phyloP scores from a whole-genome alignment of 2,797 vertebrate genomes.

The Myripristis jacobus region DNA sequence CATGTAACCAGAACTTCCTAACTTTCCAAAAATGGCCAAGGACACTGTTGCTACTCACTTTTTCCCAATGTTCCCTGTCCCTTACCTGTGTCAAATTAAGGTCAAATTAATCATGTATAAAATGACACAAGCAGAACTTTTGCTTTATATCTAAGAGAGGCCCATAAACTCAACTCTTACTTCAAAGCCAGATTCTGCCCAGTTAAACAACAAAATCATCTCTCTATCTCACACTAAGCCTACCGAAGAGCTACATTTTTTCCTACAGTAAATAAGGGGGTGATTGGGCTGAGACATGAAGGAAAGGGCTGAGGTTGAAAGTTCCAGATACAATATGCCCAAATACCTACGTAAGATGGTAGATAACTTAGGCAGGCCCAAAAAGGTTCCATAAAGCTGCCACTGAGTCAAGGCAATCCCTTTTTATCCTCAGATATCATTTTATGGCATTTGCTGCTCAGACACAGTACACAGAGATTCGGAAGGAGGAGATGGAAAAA shows the following conservation, averaged over 20 bases:
- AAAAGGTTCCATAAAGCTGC: not conserved
- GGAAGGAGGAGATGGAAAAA: not conserved
- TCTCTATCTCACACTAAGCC: not conserved
- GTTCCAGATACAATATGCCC: not conserved
- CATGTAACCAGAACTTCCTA: too few species aligned
- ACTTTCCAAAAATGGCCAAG: too few species aligned
- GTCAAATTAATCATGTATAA: too few species aligned
- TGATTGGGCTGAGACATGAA: not conserved
- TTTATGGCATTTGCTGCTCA: not conserved
- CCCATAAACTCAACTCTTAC: too few species aligned
- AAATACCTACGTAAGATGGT: not conserved
- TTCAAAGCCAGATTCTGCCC: not conserved
- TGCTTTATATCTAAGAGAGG: not conserved
- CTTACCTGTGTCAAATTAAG: too few species aligned
- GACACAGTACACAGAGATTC: not conserved
- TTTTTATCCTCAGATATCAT: too few species aligned
- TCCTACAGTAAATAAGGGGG: too few species aligned
- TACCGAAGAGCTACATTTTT: too few species aligned
- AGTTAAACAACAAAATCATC: not conserved
- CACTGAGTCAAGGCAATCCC: not conserved
- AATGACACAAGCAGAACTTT: too few species aligned
- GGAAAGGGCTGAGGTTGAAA: not conserved
- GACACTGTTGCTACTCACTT: too few species aligned
- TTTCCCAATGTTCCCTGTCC: too few species aligned
- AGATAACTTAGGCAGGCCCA: not conserved